phyloP scores from a whole-genome alignment of 2,888 invertebrate species.

The Pharmacophagus antenor region DNA sequence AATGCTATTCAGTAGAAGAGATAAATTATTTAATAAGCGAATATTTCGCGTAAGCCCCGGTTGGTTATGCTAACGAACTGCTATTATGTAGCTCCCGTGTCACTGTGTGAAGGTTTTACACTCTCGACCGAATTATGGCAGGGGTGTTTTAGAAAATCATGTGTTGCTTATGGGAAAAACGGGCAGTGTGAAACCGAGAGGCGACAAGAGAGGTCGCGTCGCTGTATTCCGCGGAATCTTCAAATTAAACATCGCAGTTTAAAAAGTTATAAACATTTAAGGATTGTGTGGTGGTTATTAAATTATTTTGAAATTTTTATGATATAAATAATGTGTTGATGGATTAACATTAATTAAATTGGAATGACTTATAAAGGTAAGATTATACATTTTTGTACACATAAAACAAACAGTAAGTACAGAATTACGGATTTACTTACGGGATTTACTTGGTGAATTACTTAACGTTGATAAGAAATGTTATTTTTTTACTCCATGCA shows the following conservation, averaged over 20 bases:
- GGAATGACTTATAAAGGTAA: constrained; percentile 73
- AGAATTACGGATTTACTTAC: background rate
- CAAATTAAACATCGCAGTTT: constrained; percentile 38
- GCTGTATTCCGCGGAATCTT: constrained; percentile 41
- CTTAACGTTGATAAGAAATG: too few species aligned
- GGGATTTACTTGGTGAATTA: background rate
- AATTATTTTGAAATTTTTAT: background rate
- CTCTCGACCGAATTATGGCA: constrained; percentile 74
- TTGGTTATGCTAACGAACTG: constrained; percentile 73
- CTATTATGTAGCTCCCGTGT: constrained; percentile 74
- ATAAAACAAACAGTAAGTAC: constrained; percentile 2
- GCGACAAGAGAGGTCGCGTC: constrained; percentile 55
- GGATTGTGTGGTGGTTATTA: constrained; percentile 38
- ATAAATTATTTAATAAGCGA: constrained; percentile 65
- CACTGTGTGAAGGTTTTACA: constrained; percentile 79
- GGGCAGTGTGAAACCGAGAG: constrained; percentile 47
- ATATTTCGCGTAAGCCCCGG: constrained; percentile 61
- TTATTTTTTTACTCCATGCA: too few species aligned
- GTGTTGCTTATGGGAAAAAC: constrained; percentile 69
- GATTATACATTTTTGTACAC: constrained; percentile 38
- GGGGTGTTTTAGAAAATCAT: constrained; percentile 73
- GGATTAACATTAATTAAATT: constrained; percentile 58
- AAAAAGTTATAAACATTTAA: constrained; percentile 28
- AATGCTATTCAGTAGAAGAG: constrained; percentile 8
- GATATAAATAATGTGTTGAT: constrained; percentile 45